Evolutionary conservation across 2,797 vertebrate genomes (phyloP).

Genomic region (Neopelma chrysocephalum): DNA sequence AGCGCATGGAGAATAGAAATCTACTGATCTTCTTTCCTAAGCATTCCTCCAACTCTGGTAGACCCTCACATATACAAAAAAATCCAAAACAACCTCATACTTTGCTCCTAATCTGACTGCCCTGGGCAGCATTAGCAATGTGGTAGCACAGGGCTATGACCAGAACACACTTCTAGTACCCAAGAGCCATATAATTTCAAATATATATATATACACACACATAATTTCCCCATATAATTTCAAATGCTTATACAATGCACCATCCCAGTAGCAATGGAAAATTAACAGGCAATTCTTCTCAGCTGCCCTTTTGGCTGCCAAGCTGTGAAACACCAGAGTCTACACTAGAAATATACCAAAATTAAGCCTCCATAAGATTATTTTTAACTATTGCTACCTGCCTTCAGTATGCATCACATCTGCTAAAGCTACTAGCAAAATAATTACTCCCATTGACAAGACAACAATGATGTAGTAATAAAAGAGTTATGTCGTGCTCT

Average conservation of each 20-base stretch:
- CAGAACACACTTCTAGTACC: background rate
- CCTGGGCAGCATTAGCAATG: background rate
- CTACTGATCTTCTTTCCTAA: background rate
- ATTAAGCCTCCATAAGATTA: background rate
- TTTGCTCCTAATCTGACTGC: background rate
- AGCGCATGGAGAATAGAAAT: background rate
- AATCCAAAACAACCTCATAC: background rate
- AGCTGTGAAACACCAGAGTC: background rate
- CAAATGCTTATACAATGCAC: background rate
- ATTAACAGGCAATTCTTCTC: background rate
- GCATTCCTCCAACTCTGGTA: background rate
- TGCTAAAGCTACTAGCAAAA: conserved; percentile 8
- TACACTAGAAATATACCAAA: background rate
- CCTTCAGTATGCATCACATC: background rate
- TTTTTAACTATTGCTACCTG: background rate
- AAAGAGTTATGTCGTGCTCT: background rate
- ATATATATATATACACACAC: background rate
- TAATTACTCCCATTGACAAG: background rate
- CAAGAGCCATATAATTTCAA: background rate
- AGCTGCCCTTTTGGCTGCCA: rapidly evolving
- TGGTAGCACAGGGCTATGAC: background rate
- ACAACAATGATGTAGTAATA: background rate
- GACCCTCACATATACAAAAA: background rate
- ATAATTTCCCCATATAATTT: background rate
- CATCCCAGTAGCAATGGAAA: background rate